Evolutionary conservation across 2,113 vertebrate species (phyloP).

Genomic region (Pogona vitticeps): DNA sequence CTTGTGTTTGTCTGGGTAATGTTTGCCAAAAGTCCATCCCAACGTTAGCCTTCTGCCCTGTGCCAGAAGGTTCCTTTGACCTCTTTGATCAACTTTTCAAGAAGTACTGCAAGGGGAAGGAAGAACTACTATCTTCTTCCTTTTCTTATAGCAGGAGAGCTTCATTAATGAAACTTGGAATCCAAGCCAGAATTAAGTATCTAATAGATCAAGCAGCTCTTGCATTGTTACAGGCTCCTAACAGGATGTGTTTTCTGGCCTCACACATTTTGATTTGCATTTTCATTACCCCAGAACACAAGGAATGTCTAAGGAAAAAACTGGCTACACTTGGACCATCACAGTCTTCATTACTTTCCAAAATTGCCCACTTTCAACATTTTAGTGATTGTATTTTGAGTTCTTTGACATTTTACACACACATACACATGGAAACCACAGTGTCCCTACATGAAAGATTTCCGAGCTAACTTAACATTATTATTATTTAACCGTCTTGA

Average conservation of each 20-base stretch:
- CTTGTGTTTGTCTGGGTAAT: too few species aligned
- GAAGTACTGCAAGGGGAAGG: too few species aligned
- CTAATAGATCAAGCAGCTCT: not conserved
- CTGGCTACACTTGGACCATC: not conserved
- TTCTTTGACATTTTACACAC: slow-evolving; percentile 17
- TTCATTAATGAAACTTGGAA: not conserved
- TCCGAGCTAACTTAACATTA: slow-evolving; percentile 50
- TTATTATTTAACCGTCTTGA: slow-evolving; percentile 46
- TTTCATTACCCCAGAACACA: not conserved
- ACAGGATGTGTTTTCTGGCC: not conserved
- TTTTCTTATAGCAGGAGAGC: not conserved
- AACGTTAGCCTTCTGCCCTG: too few species aligned
- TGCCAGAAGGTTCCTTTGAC: too few species aligned
- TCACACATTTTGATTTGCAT: not conserved
- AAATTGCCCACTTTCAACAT: slow-evolving; percentile 7
- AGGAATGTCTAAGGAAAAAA: not conserved
- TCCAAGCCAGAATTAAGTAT: not conserved
- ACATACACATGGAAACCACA: not conserved
- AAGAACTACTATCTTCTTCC: not conserved
- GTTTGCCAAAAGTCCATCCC: too few species aligned
- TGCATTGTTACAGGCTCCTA: not conserved
- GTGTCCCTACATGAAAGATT: slow-evolving; percentile 40
- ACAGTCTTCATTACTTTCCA: not conserved
- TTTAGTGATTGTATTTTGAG: not conserved
- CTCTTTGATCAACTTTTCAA: too few species aligned